Evolutionary conservation across 2,797 vertebrate species (phyloP).

Genomic region (Coregonus ussuriensis): DNA sequence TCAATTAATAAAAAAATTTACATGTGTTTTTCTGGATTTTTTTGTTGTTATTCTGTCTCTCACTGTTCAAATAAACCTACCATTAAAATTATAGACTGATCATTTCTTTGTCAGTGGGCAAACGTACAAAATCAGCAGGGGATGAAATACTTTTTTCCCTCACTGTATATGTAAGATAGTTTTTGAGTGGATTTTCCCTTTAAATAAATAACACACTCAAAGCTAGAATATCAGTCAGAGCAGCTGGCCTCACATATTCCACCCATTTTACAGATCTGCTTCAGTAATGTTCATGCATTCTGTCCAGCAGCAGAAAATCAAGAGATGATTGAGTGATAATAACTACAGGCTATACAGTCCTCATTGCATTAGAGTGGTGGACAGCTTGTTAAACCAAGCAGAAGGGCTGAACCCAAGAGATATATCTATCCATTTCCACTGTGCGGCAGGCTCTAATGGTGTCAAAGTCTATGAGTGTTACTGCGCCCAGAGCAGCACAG

Average conservation of each 20-base stretch:
- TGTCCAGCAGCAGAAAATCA: not conserved
- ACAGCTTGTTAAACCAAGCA: conserved; percentile 47
- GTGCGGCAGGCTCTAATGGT: conserved; percentile 41
- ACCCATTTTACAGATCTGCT: not conserved
- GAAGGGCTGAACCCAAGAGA: conserved; percentile 48
- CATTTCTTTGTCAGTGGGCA: too few species aligned
- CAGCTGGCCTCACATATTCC: not conserved
- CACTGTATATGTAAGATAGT: too few species aligned
- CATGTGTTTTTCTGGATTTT: too few species aligned
- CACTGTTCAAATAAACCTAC: too few species aligned
- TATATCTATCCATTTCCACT: conserved; percentile 2
- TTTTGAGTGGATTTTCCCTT: too few species aligned
- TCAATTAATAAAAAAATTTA: too few species aligned
- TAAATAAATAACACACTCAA: not conserved
- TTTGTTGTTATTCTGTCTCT: too few species aligned
- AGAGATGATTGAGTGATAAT: conserved; percentile 29
- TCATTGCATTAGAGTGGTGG: conserved; percentile 28
- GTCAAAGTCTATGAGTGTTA: conserved; percentile 66
- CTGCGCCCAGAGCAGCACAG: conserved; percentile 37
- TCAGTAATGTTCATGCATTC: conserved; percentile 12
- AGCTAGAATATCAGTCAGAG: not conserved
- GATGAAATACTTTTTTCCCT: too few species aligned
- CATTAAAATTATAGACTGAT: too few species aligned
- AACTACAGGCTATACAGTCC: conserved; percentile 44
- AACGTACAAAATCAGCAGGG: too few species aligned